A percentile compares a stretch with the other conserved stretches of the same genome.
Evolutionary conservation across 2,888 invertebrate species (phyloP).

Genomic region (Brenthis daphne): DNA sequence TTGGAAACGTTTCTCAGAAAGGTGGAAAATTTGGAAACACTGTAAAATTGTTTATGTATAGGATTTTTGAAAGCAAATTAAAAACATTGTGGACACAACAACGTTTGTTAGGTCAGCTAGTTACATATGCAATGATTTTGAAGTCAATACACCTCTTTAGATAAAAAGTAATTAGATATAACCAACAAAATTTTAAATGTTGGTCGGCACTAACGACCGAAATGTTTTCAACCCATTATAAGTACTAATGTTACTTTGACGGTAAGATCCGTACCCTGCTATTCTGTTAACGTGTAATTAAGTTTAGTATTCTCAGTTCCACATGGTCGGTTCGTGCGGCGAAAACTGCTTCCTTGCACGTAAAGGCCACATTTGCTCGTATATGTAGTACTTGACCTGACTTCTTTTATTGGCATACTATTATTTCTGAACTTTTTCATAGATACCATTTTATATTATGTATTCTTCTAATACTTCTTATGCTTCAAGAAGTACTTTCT

Average conservation of each 20-base stretch:
- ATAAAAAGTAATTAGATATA: no score
- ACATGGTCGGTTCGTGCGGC: slow-evolving; percentile 46
- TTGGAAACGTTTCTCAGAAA: no score
- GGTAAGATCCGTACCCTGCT: slow-evolving; percentile 28
- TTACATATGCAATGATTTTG: no score
- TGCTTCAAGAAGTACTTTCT: no score
- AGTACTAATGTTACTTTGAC: slow-evolving; percentile 20
- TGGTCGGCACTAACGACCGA: no score
- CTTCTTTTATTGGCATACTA: slow-evolving; percentile 26
- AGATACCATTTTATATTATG: slow-evolving; percentile 3
- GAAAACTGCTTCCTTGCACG: slow-evolving; percentile 48
- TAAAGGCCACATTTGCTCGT: slow-evolving; percentile 46
- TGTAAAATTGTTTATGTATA: no score
- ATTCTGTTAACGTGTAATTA: slow-evolving; percentile 42
- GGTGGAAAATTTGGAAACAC: no score
- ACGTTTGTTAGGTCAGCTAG: no score
- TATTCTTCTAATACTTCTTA: background rate
- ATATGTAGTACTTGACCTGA: slow-evolving; percentile 23
- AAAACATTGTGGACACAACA: no score
- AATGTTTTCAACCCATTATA: background rate
- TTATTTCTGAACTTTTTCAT: slow-evolving; percentile 7
- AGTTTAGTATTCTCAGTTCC: slow-evolving; percentile 42
- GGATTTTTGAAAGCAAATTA: no score
- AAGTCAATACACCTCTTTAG: no score
- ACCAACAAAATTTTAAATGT: no score